Conservation (phyloP, 2,888 invertebrate species). For the Apodemia duryi region DNA sequence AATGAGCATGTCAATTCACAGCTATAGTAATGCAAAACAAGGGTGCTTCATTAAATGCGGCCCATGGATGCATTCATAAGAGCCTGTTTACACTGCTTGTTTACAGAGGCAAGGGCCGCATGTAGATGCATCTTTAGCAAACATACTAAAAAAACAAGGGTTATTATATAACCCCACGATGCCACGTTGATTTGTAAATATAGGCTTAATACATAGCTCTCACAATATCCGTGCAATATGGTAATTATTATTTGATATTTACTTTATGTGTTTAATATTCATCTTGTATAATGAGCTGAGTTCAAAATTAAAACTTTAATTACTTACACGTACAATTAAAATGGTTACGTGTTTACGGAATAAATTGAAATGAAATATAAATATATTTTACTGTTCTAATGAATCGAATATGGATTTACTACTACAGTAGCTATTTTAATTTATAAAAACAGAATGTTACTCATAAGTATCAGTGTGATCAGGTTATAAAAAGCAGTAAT, state of each 20-base stretch:
- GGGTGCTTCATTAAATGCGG: slow-evolving; percentile 54
- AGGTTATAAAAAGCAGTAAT: background rate
- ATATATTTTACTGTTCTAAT: background rate
- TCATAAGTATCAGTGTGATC: too few species aligned
- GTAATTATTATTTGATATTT: slow-evolving; percentile 47
- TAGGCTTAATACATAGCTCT: slow-evolving; percentile 41
- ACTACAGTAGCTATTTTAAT: background rate
- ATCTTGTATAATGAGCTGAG: slow-evolving; percentile 25
- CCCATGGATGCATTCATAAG: slow-evolving; percentile 60
- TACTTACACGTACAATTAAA: slow-evolving; percentile 6
- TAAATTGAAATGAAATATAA: background rate
- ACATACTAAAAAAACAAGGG: slow-evolving; percentile 77
- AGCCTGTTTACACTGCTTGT: slow-evolving; percentile 68
- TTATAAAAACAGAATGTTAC: background rate
- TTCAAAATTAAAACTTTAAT: slow-evolving; percentile 21
- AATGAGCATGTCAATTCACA: slow-evolving; percentile 2
- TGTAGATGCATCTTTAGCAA: slow-evolving; percentile 75
- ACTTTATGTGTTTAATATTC: slow-evolving; percentile 40
- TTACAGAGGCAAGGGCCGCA: slow-evolving; percentile 66
- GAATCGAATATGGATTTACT: background rate
- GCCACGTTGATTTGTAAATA: slow-evolving; percentile 35
- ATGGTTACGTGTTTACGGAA: background rate
- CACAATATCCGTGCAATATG: slow-evolving; percentile 40
- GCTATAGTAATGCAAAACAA: slow-evolving; percentile 39
- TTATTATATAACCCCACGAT: slow-evolving; percentile 43